Evolutionary conservation across 2,797 vertebrate species (phyloP).

Genomic region (Peromyscus aztecus): DNA sequence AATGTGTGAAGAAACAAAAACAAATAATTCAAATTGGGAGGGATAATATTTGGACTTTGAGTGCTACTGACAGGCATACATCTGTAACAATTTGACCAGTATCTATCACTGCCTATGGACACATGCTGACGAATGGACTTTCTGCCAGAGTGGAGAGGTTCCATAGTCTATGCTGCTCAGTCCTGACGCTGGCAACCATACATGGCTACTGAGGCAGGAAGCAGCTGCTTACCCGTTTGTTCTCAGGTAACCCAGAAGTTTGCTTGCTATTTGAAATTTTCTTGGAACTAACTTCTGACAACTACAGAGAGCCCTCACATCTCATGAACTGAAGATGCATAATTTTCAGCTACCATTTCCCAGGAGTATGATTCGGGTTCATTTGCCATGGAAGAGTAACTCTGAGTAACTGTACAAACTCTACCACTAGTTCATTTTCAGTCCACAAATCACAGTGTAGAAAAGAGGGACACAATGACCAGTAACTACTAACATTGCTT

Average conservation of each 20-base stretch:
- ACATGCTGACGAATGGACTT: not conserved
- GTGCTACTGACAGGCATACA: not conserved
- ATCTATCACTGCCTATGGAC: not conserved
- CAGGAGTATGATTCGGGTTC: not conserved
- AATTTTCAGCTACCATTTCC: not conserved
- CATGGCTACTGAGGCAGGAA: not conserved
- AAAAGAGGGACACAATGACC: not conserved
- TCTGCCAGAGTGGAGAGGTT: not conserved
- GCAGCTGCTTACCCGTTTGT: not conserved
- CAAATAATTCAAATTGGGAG: not conserved
- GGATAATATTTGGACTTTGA: not conserved
- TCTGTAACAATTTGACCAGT: not conserved
- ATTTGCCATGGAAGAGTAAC: not conserved
- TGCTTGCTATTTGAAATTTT: not conserved
- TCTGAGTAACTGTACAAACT: not conserved
- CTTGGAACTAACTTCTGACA: not conserved
- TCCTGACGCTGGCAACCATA: no score
- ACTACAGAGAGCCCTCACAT: not conserved
- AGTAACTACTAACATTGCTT: not conserved
- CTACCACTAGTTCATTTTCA: not conserved
- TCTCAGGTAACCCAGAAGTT: not conserved
- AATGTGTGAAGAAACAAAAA: not conserved
- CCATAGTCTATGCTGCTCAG: not conserved
- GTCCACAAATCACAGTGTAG: not conserved
- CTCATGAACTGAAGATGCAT: not conserved